A percentile compares a stretch with the other conserved stretches of the same genome.
Conservation (phyloP, 2,888 invertebrate species). For the Sympetrum striolatum region DNA sequence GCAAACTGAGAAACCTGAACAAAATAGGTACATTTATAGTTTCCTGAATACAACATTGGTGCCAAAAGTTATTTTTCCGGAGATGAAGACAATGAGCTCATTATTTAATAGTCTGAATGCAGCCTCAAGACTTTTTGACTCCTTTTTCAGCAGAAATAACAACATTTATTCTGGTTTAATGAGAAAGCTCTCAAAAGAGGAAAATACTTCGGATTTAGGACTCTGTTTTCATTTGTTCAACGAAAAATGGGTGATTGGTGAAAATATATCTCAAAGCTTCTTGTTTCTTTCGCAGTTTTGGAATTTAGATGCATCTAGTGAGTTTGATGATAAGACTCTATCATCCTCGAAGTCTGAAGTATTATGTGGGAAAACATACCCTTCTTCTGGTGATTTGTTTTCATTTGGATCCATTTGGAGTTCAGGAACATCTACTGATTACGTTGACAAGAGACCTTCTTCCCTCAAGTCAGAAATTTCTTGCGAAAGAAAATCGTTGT, state of each 20-base stretch:
- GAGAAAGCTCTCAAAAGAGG: neutral
- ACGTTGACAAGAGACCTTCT: neutral
- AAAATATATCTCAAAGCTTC: neutral
- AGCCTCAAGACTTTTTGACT: neutral
- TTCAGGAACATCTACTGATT: neutral
- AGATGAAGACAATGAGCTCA: neutral
- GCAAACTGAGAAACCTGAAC: neutral
- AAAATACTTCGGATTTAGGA: neutral
- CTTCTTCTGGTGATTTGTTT: neutral
- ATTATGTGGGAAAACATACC: neutral
- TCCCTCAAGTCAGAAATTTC: neutral
- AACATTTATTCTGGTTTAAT: neutral
- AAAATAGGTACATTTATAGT: neutral
- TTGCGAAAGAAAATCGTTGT: neutral
- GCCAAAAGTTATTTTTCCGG: neutral
- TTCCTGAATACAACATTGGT: neutral
- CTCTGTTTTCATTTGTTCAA: slow-evolving; percentile 14
- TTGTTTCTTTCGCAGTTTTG: neutral
- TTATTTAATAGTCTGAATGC: neutral
- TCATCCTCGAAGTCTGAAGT: too few species aligned
- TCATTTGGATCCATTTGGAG: slow-evolving; percentile 18
- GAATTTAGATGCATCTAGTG: neutral
- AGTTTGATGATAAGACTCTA: neutral
- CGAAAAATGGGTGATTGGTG: slow-evolving; percentile 12
- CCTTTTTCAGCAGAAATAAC: neutral